Conservation (phyloP, 64 coral and sea anemone species). For the Platygyra sinensis region DNA sequence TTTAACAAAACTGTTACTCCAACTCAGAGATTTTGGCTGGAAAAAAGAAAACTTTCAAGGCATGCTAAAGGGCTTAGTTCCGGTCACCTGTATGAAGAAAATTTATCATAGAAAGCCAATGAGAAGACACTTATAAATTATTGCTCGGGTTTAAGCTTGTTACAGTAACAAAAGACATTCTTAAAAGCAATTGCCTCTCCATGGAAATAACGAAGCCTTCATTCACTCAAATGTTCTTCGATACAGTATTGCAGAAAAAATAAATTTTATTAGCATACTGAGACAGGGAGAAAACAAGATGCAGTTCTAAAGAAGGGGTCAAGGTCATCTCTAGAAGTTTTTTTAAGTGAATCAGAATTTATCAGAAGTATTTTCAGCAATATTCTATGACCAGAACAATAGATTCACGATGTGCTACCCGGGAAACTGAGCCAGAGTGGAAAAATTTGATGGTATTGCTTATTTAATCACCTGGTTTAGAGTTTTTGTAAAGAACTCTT, state of each 20-base stretch:
- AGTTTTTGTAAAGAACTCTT: neutral
- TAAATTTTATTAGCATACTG: neutral
- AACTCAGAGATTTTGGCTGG: too few relatives aligned
- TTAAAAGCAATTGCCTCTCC: neutral
- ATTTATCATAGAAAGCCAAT: too few relatives aligned
- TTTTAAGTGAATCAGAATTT: neutral
- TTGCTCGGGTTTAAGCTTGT: neutral
- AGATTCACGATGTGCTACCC: neutral
- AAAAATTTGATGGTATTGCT: slow-evolving; percentile 4
- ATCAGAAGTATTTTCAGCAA: neutral
- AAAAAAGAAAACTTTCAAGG: too few relatives aligned
- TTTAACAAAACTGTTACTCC: too few relatives aligned
- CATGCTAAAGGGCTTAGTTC: too few relatives aligned
- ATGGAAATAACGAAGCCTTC: neutral
- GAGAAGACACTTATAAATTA: neutral
- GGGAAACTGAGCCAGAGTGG: neutral
- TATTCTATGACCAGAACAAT: neutral
- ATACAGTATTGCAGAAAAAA: neutral
- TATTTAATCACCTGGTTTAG: slow-evolving; percentile 16
- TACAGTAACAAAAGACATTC: neutral
- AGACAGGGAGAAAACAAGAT: neutral
- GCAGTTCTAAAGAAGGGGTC: neutral
- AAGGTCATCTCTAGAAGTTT: neutral
- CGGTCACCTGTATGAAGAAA: too few relatives aligned
- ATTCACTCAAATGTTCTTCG: neutral